phyloP scores from a whole-genome alignment of 2,888 invertebrate species.

The Linnaemya tessellans region DNA sequence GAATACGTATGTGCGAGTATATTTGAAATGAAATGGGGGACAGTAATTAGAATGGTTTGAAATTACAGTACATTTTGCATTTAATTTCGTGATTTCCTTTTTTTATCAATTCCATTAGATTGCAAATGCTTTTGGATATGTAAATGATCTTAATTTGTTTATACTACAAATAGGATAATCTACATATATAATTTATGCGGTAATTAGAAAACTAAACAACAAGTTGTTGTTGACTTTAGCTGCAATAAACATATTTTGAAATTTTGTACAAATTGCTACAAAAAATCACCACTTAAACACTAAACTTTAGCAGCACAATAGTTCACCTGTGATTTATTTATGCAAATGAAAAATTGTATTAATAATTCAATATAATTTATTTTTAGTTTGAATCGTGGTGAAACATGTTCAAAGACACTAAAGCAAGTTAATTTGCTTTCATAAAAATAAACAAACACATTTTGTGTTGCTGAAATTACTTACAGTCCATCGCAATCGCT shows the following conservation, averaged over 20 bases:
- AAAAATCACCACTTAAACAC: background rate
- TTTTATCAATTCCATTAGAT: too few relatives aligned
- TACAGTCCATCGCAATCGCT: too few relatives aligned
- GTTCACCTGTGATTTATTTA: conserved; percentile 3
- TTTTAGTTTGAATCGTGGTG: background rate
- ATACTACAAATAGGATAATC: conserved; percentile 15
- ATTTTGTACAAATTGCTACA: background rate
- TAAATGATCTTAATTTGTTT: background rate
- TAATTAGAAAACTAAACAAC: conserved; percentile 7
- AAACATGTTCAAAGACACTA: background rate
- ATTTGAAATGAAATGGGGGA: too few relatives aligned
- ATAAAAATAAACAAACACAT: conserved; percentile 2
- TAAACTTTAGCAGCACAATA: background rate
- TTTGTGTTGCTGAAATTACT: too few relatives aligned
- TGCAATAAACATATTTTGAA: background rate
- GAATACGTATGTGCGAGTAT: too few relatives aligned
- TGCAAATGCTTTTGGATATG: background rate
- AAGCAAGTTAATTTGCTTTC: background rate
- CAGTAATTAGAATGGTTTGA: too few relatives aligned
- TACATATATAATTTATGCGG: conserved; percentile 2
- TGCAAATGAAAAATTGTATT: background rate
- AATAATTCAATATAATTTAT: background rate
- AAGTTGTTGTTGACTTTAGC: background rate
- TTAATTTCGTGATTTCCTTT: too few relatives aligned
- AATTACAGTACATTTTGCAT: too few relatives aligned